Base-by-base conservation (phyloP, 2,113 vertebrate species). In the Salvelinus sp. region DNA sequence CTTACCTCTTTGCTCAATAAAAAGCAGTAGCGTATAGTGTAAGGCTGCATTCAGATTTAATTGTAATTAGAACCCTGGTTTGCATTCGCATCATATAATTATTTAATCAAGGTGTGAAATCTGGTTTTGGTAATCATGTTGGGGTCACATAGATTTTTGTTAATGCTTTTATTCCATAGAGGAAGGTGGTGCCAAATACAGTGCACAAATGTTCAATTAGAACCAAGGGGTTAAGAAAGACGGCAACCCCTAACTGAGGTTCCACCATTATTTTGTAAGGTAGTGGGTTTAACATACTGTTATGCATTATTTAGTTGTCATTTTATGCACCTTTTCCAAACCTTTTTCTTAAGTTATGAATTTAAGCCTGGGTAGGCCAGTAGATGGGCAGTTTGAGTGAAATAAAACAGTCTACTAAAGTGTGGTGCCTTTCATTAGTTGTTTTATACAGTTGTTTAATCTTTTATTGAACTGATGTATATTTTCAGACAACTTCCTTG, bases 381-480 rank as follows among this genome's bases (percentile, higher is more conserved):
- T 69, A 63, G 65, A 10, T 71, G 57, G 44, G 23, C 67, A 66
- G 71, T 83, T 72, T 6, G 62, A 65, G 25, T 65, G 64, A 79
- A 79, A 82, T 72, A 81, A 83, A 83, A 65, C n/a, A 67, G 80
- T 88, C 80, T 74, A 48, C 63, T 80, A 75, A 88, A 93, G 92
- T 88, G 91, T 89, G 86, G 92, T 95, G 89, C 90, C 91, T 95
- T 93, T 83, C 86, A 93, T 91, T 85, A 92, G 38, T 77, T 23
- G n/a, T 62, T 62, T 62, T n/a, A 62, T 82, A 79, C 91, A 44
- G 38, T 44, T 90, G 86, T 88, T 88, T 81, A 92, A 73, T 69
- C 71, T 76, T 74, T 82, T 86, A 91, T 92, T 92, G 89, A 88
- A 91, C 89, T 84, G 88, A 91, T 85, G 80, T 88, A 82, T 88